Evolutionary conservation across 1,140 invertebrate genomes (phyloP).

Genomic region (Leptestheria dahalacensis): DNA sequence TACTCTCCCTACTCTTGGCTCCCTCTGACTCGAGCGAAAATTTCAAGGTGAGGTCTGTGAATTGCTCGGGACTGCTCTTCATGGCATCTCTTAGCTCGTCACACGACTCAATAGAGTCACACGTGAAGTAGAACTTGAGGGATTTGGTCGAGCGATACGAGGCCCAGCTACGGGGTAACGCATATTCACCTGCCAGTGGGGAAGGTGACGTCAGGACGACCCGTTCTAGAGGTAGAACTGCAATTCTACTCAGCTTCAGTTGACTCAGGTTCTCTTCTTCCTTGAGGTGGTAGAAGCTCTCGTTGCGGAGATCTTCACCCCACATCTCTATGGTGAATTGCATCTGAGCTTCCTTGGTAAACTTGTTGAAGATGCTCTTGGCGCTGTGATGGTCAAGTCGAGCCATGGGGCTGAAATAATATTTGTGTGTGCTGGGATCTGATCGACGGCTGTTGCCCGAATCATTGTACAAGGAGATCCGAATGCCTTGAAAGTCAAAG

Average conservation of each 20-base stretch:
- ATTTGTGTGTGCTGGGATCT: neutral
- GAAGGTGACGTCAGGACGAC: neutral
- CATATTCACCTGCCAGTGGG: neutral
- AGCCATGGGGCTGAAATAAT: neutral
- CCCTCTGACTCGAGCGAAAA: no score
- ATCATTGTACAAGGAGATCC: no score
- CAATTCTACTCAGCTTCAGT: neutral
- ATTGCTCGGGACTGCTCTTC: no score
- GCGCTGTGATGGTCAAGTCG: neutral
- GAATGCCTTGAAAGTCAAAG: no score
- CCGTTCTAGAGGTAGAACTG: neutral
- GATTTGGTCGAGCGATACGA: neutral
- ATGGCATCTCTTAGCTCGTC: no score
- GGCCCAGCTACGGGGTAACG: neutral
- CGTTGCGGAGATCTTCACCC: neutral
- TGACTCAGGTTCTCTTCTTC: neutral
- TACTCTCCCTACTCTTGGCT: no score
- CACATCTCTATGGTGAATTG: neutral
- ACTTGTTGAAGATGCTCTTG: neutral
- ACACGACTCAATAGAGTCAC: no score
- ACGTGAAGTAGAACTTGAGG: neutral
- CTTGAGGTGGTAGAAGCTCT: neutral
- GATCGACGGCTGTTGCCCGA: no score
- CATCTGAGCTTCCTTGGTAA: neutral
- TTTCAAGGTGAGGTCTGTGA: no score